Percentiles rank a stretch among this genome's conserved stretches.
Conservation (phyloP, 2,888 invertebrate species). For the Hemicrepidius hirtus region DNA sequence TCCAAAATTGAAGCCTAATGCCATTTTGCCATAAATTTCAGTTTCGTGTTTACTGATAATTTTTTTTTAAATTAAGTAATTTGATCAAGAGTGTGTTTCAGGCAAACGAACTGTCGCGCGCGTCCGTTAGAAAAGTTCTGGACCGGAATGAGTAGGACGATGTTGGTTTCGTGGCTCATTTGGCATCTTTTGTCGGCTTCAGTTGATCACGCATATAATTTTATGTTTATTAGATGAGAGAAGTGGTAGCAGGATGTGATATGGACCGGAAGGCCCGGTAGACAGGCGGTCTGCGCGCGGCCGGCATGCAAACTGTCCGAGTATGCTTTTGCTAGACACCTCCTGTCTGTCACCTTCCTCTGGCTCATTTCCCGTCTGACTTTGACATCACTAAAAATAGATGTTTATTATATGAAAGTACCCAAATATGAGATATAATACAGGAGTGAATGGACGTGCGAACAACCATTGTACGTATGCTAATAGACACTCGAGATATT, state of each 20-base stretch:
- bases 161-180: slow-evolving; percentile 19
- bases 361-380: slow-evolving; percentile 50
- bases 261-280: slow-evolving; percentile 56
- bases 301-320: slow-evolving; percentile 53
- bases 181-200: slow-evolving; percentile 28
- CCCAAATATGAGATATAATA: slow-evolving; percentile 15
- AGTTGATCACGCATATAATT: slow-evolving; percentile 37
- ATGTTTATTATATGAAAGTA: slow-evolving; percentile 28
- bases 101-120: too few species aligned
- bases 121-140: too few species aligned
- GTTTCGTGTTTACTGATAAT: too few species aligned
- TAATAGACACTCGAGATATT: too few species aligned
- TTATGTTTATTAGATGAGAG: slow-evolving; percentile 29
- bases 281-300: slow-evolving; percentile 56
- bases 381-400: slow-evolving; percentile 50
- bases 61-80: too few species aligned
- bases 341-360: slow-evolving; percentile 50
- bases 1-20: too few species aligned
- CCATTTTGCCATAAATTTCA: too few species aligned
- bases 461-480: background rate
- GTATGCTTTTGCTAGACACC: slow-evolving; percentile 44
- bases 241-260: slow-evolving; percentile 52
- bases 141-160: background rate
- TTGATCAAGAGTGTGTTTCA: too few species aligned
- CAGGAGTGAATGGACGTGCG: background rate